Base-by-base conservation (phyloP, 2,797 vertebrate species). In the Alcedo quadribrachys region DNA sequence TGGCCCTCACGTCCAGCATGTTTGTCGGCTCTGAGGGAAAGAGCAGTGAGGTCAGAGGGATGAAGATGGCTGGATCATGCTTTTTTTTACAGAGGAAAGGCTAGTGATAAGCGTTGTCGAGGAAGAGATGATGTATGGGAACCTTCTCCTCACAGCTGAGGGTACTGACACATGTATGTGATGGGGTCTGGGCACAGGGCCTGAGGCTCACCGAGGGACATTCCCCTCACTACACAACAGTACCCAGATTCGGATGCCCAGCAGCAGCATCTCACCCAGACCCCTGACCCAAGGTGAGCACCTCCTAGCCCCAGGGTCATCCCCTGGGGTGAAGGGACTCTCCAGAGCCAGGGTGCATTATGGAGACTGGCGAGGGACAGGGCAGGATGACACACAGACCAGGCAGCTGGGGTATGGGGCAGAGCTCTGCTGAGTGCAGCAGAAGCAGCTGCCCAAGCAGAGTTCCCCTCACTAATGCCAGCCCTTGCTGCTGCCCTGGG, bases 1-100 rank as follows among this genome's bases (percentile, higher is more conserved):
- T 99, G 90, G 99, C 99, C 95, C 98, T 97, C 88, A 99, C 98
- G 1, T 99, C 99, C 98, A 99, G 96, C 99, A 99, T 99, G 98
- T 99, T 99, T 15, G 99, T 99, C 35, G 99, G 99, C 95, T 99
- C 99, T 99, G 96, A 79, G 85, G 93, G 69, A 87, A 84, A 81
- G 19, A 48, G 33, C 55, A 86, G 4, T 3, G 54, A 85, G 66
- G 15, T 92, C 80, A 96, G 19, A 68, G 70, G 40, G 43, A 58
- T 12, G 22, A 53, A 5, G 15, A 50, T 8, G 8, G 12, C 32
- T 55, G 30, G 45, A n/a, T 58, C 25, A 5, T 0, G 0, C 3
- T 9, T 60, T 60, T 71, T 68, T 74, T 70, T 37, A 60, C 20
- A 11, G 1, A 69, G 32, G 8, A 81, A 48, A 84, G 50, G 19